Evolutionary conservation across 2,797 vertebrate species (phyloP).

Genomic region (Fringilla coelebs): DNA sequence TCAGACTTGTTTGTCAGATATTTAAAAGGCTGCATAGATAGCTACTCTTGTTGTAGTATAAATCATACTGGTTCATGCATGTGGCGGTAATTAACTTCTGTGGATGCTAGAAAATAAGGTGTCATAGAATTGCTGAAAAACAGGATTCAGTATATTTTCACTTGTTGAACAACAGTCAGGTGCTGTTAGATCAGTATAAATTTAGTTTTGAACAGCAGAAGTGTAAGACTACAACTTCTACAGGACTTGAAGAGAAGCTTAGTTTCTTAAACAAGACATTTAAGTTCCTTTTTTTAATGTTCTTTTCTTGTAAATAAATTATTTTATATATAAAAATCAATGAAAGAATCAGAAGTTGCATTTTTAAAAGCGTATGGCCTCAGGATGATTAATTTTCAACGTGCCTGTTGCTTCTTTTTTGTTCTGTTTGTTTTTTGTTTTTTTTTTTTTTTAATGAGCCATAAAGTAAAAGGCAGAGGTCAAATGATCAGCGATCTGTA

Average conservation of each 20-base stretch:
- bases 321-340: not conserved
- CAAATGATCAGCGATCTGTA: not conserved
- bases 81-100: not conserved
- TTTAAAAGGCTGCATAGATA: not conserved
- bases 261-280: not conserved
- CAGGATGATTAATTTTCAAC: not conserved
- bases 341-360: not conserved
- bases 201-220: not conserved
- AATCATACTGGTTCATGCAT: not conserved
- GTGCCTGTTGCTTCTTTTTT: not conserved
- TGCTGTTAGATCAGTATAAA: not conserved
- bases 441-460: not conserved
- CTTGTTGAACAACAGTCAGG: not conserved
- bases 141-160: not conserved
- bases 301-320: not conserved
- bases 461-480: not conserved
- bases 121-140: not conserved
- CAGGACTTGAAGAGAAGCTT: not conserved
- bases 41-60: not conserved
- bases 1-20: conserved; percentile 1
- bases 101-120: not conserved
- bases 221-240: not conserved
- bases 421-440: not conserved
- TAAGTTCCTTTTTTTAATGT: not conserved
- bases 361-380: not conserved